Evolutionary conservation across 1,140 invertebrate species (phyloP).

Genomic region (Brachionus rotundiformis): DNA sequence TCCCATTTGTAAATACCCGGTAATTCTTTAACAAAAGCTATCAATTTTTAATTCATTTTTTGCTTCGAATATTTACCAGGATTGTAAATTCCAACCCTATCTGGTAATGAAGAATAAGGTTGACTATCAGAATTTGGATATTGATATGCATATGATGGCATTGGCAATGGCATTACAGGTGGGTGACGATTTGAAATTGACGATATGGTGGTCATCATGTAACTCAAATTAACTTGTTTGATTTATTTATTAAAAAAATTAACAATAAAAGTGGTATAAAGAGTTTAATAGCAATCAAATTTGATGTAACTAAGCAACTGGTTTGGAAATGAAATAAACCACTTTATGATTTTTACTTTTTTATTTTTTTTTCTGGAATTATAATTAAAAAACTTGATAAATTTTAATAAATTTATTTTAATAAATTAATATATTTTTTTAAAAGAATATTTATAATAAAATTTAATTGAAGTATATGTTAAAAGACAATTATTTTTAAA

Average conservation of each 20-base stretch:
- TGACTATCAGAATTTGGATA: constrained; percentile 51
- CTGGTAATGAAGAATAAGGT: constrained; percentile 35
- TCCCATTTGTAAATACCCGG: constrained; percentile 49
- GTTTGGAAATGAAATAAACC: not conserved
- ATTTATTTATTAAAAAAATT: not conserved
- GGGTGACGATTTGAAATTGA: constrained; percentile 20
- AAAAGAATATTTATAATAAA: no score
- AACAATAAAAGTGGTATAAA: not conserved
- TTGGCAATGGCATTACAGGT: constrained; percentile 38
- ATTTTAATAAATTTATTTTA: no score
- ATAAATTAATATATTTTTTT: not conserved
- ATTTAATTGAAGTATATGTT: no score
- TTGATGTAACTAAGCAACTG: not conserved
- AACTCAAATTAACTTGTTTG: not conserved
- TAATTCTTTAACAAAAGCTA: not conserved
- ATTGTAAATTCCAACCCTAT: constrained; percentile 44
- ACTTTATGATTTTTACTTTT: not conserved
- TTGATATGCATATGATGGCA: constrained; percentile 48
- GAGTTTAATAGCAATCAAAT: not conserved
- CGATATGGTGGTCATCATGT: constrained; percentile 20
- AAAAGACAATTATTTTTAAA: no score
- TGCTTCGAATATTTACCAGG: not conserved
- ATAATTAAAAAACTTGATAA: no score
- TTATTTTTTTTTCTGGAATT: not conserved
- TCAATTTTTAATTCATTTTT: not conserved